phyloP scores from a whole-genome alignment of 1,140 invertebrate genomes.

The Aculops lycopersici region DNA sequence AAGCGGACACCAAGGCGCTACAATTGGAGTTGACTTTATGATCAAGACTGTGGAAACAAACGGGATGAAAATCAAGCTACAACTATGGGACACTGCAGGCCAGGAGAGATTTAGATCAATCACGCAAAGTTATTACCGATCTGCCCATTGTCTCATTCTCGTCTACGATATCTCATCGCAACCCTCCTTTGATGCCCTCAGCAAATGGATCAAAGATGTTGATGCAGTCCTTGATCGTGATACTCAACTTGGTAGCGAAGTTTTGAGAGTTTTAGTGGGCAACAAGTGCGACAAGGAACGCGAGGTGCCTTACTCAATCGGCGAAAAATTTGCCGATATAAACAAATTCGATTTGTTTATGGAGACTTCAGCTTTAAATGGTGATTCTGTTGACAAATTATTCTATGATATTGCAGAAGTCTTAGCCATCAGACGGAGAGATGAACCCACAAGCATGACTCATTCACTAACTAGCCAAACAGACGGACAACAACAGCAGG shows the following conservation, averaged over 20 bases:
- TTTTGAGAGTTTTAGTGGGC: constrained; percentile 17
- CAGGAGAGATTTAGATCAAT: constrained; percentile 88
- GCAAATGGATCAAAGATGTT: constrained; percentile 77
- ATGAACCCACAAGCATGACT: too few species aligned
- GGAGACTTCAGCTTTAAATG: constrained; percentile 90
- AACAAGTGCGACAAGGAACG: constrained; percentile 83
- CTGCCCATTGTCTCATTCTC: constrained; percentile 78
- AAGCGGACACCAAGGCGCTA: constrained; percentile 44
- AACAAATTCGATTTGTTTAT: constrained; percentile 82
- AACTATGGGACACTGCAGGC: constrained; percentile 92
- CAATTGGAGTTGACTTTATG: constrained; percentile 97
- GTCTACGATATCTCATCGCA: constrained; percentile 93
- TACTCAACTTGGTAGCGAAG: not conserved
- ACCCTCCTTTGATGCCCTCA: constrained; percentile 76
- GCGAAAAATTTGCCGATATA: constrained; percentile 72
- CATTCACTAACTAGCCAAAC: too few species aligned
- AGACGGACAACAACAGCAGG: too few species aligned
- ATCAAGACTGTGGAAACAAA: constrained; percentile 95
- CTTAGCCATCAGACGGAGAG: too few species aligned
- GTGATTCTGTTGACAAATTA: constrained; percentile 79
- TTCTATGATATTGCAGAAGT: constrained; percentile 59
- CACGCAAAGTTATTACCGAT: constrained; percentile 87
- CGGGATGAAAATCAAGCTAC: constrained; percentile 52
- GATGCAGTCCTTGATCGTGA: constrained; percentile 24
- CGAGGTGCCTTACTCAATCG: constrained; percentile 68